A percentile compares a stretch with the other conserved stretches of the same genome.
Conservation (phyloP, 2,888 invertebrate species). For the Corythucha ciliata region DNA sequence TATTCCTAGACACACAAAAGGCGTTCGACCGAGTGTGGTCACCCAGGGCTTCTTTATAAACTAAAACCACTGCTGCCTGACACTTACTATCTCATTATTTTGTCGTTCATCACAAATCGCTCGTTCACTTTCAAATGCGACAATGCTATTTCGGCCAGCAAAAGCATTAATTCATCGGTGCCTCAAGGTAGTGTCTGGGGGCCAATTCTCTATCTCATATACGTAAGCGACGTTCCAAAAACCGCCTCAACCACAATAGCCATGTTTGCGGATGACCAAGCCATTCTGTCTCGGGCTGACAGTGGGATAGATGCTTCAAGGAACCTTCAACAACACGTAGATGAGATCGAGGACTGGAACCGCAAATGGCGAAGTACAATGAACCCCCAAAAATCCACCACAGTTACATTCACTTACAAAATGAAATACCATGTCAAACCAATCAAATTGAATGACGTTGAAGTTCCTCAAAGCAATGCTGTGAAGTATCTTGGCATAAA, state of each 20-base stretch:
- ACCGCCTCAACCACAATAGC: neutral
- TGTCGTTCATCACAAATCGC: neutral
- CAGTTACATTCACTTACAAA: neutral
- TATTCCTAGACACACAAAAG: neutral
- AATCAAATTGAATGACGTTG: neutral
- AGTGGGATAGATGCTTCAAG: neutral
- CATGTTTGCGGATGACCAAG: neutral
- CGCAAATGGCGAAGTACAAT: neutral
- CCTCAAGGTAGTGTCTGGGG: neutral
- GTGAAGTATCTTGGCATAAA: neutral
- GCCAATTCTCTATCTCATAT: neutral
- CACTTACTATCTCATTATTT: neutral
- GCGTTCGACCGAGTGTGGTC: neutral
- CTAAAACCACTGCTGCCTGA: neutral
- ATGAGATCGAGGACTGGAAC: neutral
- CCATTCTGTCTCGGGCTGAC: neutral
- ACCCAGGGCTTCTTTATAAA: neutral
- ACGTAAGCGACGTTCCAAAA: neutral
- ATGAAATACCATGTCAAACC: neutral
- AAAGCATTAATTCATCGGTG: neutral
- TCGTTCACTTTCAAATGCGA: neutral
- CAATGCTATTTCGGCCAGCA: neutral
- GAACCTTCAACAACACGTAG: neutral
- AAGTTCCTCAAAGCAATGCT: neutral
- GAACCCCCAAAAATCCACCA: neutral